Base-by-base conservation (phyloP, 35 echinoderm and acorn worm species). In the Apostichopus californicus region DNA sequence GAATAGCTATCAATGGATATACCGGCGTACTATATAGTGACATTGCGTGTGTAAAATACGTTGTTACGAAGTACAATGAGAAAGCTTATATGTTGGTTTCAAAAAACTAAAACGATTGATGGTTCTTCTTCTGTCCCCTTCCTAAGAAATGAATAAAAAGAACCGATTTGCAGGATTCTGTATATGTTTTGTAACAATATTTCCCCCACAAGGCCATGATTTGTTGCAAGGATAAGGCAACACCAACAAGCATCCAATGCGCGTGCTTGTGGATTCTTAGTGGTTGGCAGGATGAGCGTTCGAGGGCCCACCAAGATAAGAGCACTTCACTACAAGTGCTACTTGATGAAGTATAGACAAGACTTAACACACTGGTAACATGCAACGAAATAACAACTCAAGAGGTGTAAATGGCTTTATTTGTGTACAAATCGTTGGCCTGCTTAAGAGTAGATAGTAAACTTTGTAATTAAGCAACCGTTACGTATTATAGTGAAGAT, bases 261-360 rank as follows among this genome's bases (percentile, higher is more conserved):
- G 71, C 71, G 71, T 73, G 71, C 71, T 73, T 18, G 10, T 68
- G 71, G 71, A 21, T 73, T 73, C 20, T 73, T 73, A 73, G 71
- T 18, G 71, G 71, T 73, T 73, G 15, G 14, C 71, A 12, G 12
- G 55, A 85, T 56, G 81, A 85, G 54, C 55, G 81, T 85, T 85
- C 81, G 81, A 85, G 81, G 81, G 55, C 58, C 81, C 72, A 15
- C 24, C 60, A 22, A 26, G 86, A 89, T 89, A 89, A 89, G 86
- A 57, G 86, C n/a, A 89, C 86, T 89, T 89, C 86, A 89, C 61
- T 53, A 65, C 22, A 89, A 89, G 86, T 89, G 86, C 86, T 89
- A 89, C 86, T 89, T 89, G 86, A 65, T 89, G 57, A 89, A 63
- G 61, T 89, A 72, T 24, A 85, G 81, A 85, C 81, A 85, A 58